Conservation (phyloP, 2,888 invertebrate genomes). For the Cheilosia vernalis region DNA sequence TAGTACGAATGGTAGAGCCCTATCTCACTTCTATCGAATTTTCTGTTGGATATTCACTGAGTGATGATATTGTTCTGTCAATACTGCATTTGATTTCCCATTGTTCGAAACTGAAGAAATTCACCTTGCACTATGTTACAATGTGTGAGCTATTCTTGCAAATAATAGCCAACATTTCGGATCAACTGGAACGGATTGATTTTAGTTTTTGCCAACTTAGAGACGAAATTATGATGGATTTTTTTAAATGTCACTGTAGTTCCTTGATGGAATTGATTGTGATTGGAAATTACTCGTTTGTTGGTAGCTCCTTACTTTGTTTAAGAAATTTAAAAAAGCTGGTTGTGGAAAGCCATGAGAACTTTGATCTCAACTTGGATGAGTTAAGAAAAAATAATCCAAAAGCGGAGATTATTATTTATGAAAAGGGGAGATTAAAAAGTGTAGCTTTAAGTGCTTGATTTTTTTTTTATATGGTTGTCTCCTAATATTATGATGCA, state of each 20-base stretch:
- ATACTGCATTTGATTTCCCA: slow-evolving; percentile 22
- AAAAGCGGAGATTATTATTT: slow-evolving; percentile 47
- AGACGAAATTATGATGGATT: slow-evolving; percentile 54
- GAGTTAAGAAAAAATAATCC: slow-evolving; percentile 52
- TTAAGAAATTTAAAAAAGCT: slow-evolving; percentile 32
- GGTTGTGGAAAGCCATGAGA: slow-evolving; percentile 51
- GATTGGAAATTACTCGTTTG: slow-evolving; percentile 56
- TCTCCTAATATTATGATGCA: too few species aligned
- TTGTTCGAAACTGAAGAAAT: slow-evolving; percentile 28
- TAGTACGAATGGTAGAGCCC: slow-evolving; percentile 19
- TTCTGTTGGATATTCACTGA: slow-evolving; percentile 52
- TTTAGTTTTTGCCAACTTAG: slow-evolving; percentile 61
- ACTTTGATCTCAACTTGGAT: slow-evolving; percentile 25
- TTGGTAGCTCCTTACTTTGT: slow-evolving; percentile 30
- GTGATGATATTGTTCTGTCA: slow-evolving; percentile 27
- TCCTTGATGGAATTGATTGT: slow-evolving; percentile 49
- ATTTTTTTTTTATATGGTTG: not conserved
- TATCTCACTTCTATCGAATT: slow-evolving; percentile 32
- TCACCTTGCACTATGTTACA: slow-evolving; percentile 47
- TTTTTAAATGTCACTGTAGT: slow-evolving; percentile 47
- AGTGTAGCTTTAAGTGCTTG: not conserved
- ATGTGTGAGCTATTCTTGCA: slow-evolving; percentile 53
- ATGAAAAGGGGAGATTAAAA: slow-evolving; percentile 47
- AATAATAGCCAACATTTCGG: slow-evolving; percentile 28
- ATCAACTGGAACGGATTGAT: slow-evolving; percentile 56